Conservation (phyloP, 2,888 invertebrate genomes). For the Caenorhabditis afra region DNA sequence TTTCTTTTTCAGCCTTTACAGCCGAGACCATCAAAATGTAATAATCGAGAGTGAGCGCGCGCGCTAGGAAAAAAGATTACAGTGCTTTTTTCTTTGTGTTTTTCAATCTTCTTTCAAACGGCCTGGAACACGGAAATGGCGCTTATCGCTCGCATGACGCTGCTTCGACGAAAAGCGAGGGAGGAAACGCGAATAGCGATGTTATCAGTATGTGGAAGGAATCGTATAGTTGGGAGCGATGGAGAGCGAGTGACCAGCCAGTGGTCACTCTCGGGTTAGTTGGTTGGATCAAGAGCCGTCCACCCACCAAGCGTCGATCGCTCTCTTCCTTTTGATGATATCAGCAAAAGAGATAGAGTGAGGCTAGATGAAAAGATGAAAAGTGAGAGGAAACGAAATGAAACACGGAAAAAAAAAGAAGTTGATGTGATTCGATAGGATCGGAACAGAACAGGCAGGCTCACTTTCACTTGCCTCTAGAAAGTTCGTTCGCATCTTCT, state of each 20-base stretch:
- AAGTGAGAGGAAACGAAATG: conserved; percentile 7
- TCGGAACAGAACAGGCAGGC: too few species aligned
- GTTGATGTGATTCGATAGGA: neutral
- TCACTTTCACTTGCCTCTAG: neutral
- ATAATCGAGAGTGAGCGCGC: too few species aligned
- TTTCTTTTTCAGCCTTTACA: conserved; percentile 7
- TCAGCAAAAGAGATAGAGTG: conserved; percentile 23
- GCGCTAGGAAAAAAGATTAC: neutral
- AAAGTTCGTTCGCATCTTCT: conserved; percentile 5
- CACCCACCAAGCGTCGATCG: neutral
- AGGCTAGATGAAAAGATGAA: conserved; percentile 27
- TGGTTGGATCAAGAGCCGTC: conserved; percentile 23
- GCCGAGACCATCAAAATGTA: too few species aligned
- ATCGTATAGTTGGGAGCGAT: conserved; percentile 49
- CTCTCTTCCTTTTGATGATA: conserved; percentile 39
- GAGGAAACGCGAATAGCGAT: conserved; percentile 20
- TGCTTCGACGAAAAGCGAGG: conserved; percentile 56
- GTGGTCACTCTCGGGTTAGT: conserved; percentile 39
- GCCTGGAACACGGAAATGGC: conserved; percentile 50
- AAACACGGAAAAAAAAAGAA: conserved; percentile 1
- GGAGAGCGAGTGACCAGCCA: conserved; percentile 30
- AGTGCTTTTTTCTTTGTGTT: conserved; percentile 7
- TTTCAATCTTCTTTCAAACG: conserved; percentile 14
- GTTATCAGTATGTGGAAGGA: conserved; percentile 42
- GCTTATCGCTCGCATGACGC: conserved; percentile 14